Base-by-base conservation (phyloP, 1,140 invertebrate species). In the Riptortus pedestris region DNA sequence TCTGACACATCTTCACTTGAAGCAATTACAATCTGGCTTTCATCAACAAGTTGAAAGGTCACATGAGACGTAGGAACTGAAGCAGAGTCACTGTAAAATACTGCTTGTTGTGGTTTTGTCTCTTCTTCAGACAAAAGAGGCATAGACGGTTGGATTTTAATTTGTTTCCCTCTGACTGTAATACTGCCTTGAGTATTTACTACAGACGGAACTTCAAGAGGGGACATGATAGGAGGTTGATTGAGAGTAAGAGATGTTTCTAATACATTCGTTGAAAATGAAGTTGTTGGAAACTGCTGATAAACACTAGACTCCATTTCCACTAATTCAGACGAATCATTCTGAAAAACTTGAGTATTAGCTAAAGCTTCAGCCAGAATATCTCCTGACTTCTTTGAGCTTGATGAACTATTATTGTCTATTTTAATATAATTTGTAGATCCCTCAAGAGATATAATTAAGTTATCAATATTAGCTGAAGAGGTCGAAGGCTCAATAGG, bases 211-310 rank as follows among this genome's bases (percentile, higher is more conserved):
- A 84, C 79, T 72, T 88, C 87, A 12, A 87, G 72, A 0, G 86
- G 84, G 0, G 86, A 86, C 87, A 89, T 89, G 9, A 89, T 89
- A 0, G 87, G 86, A 0, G 87, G 86, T 72, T 86, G 85, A 12
- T 88, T 74, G 1, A 85, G 82, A 0, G 80, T 78, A 29, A 81
- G 69, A 47, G 85, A 88, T 0, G 87, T 89, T 70, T 88, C 86
- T 1, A 83, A 77, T 0, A 86, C 84, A n/a, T 72, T 74, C 1
- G 76, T 71, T 24, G 76, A 73, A 16, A 77, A 73, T 63, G 74
- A 75, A 18, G 74, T 73, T 29, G 76, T 72, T 18, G 77, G 73
- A 24, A 64, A 60, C 22, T 38, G 18, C 60, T 38, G 24, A 31
- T 48, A 16, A 31, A 51, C 16, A 63, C 26, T 14, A 47, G 45